Conservation (phyloP, 2,797 vertebrate genomes). For the Anguilla marmorata region DNA sequence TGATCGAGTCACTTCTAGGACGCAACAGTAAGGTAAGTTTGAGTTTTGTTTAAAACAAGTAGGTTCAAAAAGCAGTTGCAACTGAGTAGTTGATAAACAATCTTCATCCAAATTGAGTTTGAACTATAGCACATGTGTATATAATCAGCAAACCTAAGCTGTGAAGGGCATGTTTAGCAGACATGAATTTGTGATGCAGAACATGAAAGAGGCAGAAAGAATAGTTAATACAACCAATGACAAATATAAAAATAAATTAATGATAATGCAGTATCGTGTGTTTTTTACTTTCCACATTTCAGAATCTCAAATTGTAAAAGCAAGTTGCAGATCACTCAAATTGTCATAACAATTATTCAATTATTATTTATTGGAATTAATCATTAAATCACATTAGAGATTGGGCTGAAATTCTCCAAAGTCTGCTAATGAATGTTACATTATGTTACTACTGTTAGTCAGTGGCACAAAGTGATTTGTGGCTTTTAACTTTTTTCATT, state of each 20-base stretch:
- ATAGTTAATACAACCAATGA: too few species aligned
- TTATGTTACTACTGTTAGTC: neutral
- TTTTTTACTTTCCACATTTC: neutral
- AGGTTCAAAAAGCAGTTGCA: neutral
- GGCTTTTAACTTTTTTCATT: neutral
- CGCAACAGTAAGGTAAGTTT: slow-evolving; percentile 10
- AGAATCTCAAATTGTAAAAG: neutral
- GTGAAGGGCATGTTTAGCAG: too few species aligned
- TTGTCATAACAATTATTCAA: too few species aligned
- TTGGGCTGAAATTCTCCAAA: neutral
- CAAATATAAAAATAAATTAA: neutral
- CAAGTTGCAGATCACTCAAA: neutral
- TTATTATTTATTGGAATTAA: too few species aligned
- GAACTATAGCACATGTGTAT: neutral
- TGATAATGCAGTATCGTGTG: neutral
- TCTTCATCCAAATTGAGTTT: neutral
- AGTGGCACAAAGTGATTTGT: neutral
- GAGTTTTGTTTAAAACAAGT: neutral
- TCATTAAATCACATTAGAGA: neutral
- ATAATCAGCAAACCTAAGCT: too few species aligned
- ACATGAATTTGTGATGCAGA: too few species aligned
- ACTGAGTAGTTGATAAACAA: neutral
- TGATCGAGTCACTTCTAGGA: neutral
- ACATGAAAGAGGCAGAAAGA: too few species aligned
- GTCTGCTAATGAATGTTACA: neutral